A percentile compares a stretch with the other conserved stretches of the same genome.
phyloP scores from a whole-genome alignment of 2,113 vertebrate genomes.

The Galbula dea region DNA sequence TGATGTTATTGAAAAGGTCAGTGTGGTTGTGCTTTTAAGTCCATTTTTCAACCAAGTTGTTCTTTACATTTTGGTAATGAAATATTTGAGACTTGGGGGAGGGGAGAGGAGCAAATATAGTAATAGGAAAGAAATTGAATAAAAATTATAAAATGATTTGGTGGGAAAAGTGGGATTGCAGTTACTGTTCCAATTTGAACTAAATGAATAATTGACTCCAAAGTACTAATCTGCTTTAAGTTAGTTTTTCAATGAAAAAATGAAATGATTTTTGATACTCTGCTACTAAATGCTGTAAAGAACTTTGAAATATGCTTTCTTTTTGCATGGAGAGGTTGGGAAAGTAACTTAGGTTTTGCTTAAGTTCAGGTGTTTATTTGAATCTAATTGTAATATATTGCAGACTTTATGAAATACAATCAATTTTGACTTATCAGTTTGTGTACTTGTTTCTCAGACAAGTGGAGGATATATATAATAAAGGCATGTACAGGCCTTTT shows the following conservation, averaged over 20 bases:
- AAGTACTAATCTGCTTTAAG: background rate
- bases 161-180: background rate
- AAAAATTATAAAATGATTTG: background rate
- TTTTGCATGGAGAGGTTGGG: background rate
- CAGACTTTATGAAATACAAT: background rate
- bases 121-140: background rate
- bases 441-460: background rate
- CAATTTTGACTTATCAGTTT: background rate
- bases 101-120: background rate
- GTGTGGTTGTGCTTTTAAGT: background rate
- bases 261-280: background rate
- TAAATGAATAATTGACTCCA: background rate
- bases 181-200: background rate
- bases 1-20: background rate
- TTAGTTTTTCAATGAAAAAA: background rate
- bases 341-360: background rate
- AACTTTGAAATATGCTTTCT: background rate
- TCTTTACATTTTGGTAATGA: background rate
- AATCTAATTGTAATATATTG: background rate
- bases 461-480: background rate
- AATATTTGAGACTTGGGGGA: background rate
- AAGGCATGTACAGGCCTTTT: background rate
- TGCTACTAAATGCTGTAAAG: background rate
- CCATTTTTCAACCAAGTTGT: background rate
- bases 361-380: background rate